Conservation (phyloP, 1,140 invertebrate genomes). For the Nebria ingens region DNA sequence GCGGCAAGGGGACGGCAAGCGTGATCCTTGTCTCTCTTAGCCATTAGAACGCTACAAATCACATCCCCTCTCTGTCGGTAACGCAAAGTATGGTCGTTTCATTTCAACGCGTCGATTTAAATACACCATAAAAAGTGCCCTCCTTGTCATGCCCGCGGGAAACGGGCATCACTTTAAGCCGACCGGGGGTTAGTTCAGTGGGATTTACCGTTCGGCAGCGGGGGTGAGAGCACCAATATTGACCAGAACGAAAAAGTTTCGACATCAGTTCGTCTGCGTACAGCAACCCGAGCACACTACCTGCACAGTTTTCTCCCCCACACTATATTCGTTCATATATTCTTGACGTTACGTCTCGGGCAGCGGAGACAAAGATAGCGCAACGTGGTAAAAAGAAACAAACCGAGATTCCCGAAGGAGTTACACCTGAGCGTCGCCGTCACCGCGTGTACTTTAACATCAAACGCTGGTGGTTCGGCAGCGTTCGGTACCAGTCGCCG, state of each 20-base stretch:
- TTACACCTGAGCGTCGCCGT: background rate
- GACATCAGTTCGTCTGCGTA: slow-evolving; percentile 19
- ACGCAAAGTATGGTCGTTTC: slow-evolving; percentile 13
- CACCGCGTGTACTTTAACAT: background rate
- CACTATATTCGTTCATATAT: no score
- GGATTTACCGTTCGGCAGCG: slow-evolving; percentile 13
- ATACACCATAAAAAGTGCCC: slow-evolving; percentile 34
- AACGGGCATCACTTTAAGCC: slow-evolving; percentile 15
- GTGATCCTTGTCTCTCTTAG: slow-evolving; percentile 14
- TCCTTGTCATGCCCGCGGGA: slow-evolving; percentile 26
- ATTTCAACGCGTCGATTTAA: slow-evolving; percentile 28
- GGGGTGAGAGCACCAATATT: slow-evolving; percentile 23
- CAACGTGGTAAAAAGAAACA: background rate
- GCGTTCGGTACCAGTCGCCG: background rate
- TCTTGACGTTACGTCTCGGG: no score
- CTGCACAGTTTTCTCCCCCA: background rate
- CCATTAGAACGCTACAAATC: slow-evolving; percentile 31
- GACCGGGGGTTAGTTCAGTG: background rate
- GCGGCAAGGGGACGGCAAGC: background rate
- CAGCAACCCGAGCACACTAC: background rate
- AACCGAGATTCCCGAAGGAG: background rate
- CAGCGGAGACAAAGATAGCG: no score
- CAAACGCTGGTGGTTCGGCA: background rate
- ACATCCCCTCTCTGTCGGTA: slow-evolving; percentile 22
- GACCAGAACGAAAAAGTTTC: slow-evolving; percentile 27